Conservation (phyloP, 2,888 invertebrate genomes). For the Sinohyriopsis cumingii region DNA sequence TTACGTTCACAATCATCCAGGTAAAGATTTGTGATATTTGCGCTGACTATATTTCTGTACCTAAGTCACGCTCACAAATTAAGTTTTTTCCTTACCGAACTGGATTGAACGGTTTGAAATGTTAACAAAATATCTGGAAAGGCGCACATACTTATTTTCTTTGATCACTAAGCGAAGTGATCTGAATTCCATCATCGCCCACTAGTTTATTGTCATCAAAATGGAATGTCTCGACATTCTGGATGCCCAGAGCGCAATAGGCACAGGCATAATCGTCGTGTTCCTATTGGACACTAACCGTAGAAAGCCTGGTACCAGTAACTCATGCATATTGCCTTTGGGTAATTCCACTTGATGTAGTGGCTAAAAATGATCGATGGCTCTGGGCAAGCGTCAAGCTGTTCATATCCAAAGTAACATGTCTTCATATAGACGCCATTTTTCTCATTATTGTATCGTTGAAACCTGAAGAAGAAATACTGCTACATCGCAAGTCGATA, state of each 20-base stretch:
- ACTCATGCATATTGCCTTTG: constrained; percentile 24
- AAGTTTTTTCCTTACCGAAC: too few relatives aligned
- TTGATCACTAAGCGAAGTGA: constrained; percentile 36
- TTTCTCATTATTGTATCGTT: constrained; percentile 25
- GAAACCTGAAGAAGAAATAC: constrained; percentile 14
- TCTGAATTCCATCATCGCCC: constrained; percentile 35
- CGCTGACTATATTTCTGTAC: too few relatives aligned
- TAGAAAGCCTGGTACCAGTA: constrained; percentile 32
- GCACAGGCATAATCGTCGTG: constrained; percentile 27
- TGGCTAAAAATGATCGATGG: constrained; percentile 31
- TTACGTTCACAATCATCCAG: too few relatives aligned
- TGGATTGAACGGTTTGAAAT: too few relatives aligned
- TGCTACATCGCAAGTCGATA: constrained; percentile 28
- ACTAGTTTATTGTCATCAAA: constrained; percentile 39
- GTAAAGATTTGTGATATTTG: too few relatives aligned
- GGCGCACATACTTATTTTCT: too few relatives aligned
- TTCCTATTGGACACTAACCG: constrained; percentile 35
- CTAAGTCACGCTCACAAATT: too few relatives aligned
- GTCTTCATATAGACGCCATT: constrained; percentile 29
- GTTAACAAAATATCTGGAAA: too few relatives aligned
- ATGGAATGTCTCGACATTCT: constrained; percentile 27
- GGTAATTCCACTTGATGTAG: constrained; percentile 27
- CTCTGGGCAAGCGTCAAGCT: constrained; percentile 25
- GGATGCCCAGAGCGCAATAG: constrained; percentile 30
- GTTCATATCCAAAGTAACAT: constrained; percentile 34